Conservation (phyloP, 2,797 vertebrate species). For the Carcharodon carcharias region DNA sequence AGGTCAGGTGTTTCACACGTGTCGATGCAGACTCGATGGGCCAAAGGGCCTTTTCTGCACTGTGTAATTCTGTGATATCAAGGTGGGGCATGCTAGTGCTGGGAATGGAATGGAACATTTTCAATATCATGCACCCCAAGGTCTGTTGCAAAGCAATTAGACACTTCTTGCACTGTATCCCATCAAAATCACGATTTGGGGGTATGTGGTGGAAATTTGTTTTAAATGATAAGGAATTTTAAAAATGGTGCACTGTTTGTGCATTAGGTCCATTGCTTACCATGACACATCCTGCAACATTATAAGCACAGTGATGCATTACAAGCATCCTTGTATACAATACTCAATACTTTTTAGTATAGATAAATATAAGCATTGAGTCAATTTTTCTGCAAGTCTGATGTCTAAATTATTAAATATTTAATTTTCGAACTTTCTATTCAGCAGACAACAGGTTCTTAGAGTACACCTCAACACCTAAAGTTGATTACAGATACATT, state of each 20-base stretch:
- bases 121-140: background rate
- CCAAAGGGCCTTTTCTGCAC: no score
- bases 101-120: background rate
- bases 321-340: background rate
- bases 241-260: no score
- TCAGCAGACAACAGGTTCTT: background rate
- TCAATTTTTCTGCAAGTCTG: background rate
- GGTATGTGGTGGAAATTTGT: background rate
- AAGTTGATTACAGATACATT: background rate
- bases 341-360: background rate
- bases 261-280: background rate
- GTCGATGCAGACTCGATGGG: no score
- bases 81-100: background rate
- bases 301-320: background rate
- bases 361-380: background rate
- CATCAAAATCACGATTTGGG: background rate
- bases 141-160: background rate
- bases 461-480: background rate
- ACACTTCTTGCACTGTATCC: background rate
- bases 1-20: no score
- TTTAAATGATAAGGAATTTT: no score
- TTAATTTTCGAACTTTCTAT: background rate
- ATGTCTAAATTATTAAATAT: background rate
- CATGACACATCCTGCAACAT: background rate
- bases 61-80: no score